Base-by-base conservation (phyloP, 92 coral and sea anemone genomes). In the Palythoa grandis region DNA sequence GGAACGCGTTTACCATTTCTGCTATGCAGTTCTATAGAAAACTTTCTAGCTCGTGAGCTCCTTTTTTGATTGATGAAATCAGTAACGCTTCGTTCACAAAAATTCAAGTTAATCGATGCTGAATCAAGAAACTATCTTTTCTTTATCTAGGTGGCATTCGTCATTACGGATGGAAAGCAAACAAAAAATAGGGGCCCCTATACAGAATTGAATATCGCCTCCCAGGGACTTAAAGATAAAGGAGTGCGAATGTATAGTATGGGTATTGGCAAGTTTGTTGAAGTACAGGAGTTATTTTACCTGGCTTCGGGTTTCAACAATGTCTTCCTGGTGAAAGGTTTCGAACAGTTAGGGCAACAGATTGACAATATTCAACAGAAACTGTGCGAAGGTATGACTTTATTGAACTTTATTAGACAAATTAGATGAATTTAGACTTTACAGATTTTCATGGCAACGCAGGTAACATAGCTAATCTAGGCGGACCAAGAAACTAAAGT, bases 121-220 rank as follows among this genome's bases (percentile, higher is more conserved):
- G 17, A 29, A 4, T 40, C 7, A 72, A 40, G 11, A 17, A 20
- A 11, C 1, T 43, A 8, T 50, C 1, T 73, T 17, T 4, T 19
- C 43, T 0, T 53, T 8, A 14, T 52, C 24, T 58, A 79, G 84
- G 71, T 79, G 71, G 84, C 84, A 35, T 79, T 79, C 43, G 84
- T 79, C 4, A 79, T 79, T 66, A 79, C 84, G 23, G 84, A 79
- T 38, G 84, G 84, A 17, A 61, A 37, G 73, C 84, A 79, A 79
- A 79, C 84, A 19, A 79, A 60, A 23, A 54, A 79, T 19, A 23
- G 25, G 60, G 73, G 71, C 8, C 20, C 58, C 14, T 79, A 8
- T 37, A 50, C 67, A 9, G 72, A 61, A 5, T 68, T 79, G 17
- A 19, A 39, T 40, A 72, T 61, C n/a, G 84, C 84, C 20, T 79